Evolutionary conservation across 2,113 vertebrate genomes (phyloP), one percentile per base, ranked within the genome.

Genomic region (Glaucidium brasilianum): DNA sequence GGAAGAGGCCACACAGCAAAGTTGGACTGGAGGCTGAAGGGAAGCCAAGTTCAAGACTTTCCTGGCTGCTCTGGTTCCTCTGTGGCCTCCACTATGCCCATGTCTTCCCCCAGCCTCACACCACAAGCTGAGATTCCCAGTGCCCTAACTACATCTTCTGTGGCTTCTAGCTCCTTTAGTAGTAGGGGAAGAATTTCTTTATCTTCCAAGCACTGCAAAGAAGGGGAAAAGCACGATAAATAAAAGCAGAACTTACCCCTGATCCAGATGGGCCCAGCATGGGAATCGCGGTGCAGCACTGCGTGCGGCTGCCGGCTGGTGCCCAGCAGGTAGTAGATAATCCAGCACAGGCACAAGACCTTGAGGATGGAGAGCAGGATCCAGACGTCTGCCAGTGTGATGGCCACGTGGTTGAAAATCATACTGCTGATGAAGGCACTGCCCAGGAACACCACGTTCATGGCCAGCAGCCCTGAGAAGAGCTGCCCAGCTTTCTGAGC

Each of bases 401-500:
- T 90, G 21, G 97, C 97, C 37, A 94, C 74, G 0, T 96, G 92
- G 97, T 99, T 99, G 83, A 99, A 98, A 13, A 98, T 97, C 91
- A 98, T 96, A 7, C 99, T 99, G 19, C 97, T 98, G 95, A 99
- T 87, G 95, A 99, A 98, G 32, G 99, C 99, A 0, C 98, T 97
- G 7, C 99, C 99, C 90, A 99, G 97, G 47, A 99, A 98, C 68
- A 99, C 96, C 96, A 99, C 84, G 1, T 99, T 99, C 94, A 99
- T 94, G 72, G 99, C 99, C 94, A 99, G 92, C 59, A 99, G 97
- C 30, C 98, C 99, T 0, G 99, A 99, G 94, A 99, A 98, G 74
- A 99, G 98, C 32, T 97, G 98, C 10, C 98, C 98, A 0, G 98
- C 98, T 27, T 97, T 98, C 94, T 98, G 98, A 4, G 97, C 98